These are phyloP conservation scores for Aromia moschata DNA, from an alignment of 2,888 invertebrate genomes.

Conservation along the genomic window DNA sequence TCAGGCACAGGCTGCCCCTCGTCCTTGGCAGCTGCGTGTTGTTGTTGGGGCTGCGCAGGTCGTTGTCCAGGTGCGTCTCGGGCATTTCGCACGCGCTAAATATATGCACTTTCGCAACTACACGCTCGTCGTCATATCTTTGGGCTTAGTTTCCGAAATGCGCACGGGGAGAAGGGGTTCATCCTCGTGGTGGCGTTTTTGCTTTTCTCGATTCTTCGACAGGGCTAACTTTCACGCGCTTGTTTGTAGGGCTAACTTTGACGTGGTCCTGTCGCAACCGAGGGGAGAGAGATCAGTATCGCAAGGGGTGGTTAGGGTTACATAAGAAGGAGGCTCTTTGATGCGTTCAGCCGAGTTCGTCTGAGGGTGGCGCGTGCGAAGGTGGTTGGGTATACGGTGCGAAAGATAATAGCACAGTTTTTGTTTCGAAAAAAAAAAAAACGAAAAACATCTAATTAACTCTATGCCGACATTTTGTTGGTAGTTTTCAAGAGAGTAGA, in stretches of 20 bases:
- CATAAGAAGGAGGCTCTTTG: not conserved
- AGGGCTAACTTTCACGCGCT: slow-evolving; percentile 8
- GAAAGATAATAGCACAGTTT: too few relatives aligned
- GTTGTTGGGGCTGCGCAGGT: slow-evolving; percentile 60
- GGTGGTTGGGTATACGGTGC: too few relatives aligned
- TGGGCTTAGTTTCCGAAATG: too few relatives aligned
- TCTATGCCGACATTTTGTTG: too few relatives aligned
- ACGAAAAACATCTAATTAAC: too few relatives aligned
- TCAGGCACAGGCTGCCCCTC: slow-evolving; percentile 60
- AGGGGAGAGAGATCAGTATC: slow-evolving; percentile 9
- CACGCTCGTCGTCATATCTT: not conserved
- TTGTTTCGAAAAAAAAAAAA: not conserved
- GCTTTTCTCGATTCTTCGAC: not conserved
- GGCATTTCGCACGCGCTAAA: too few relatives aligned
- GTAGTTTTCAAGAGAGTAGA: too few relatives aligned
- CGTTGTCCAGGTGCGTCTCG: slow-evolving; percentile 52
- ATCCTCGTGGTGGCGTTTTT: slow-evolving; percentile 13
- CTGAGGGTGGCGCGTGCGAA: not conserved
- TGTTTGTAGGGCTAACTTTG: too few relatives aligned
- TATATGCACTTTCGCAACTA: too few relatives aligned
- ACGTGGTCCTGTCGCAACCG: slow-evolving; percentile 10
- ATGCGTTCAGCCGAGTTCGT: not conserved
- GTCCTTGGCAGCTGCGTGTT: slow-evolving; percentile 57
- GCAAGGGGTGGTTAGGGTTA: not conserved
- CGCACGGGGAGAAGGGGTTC: not conserved